A percentile compares a stretch with the other conserved stretches of the same genome.
Evolutionary conservation across 2,113 vertebrate species (phyloP).

Genomic region (Dicerorhinus sumatrensis): DNA sequence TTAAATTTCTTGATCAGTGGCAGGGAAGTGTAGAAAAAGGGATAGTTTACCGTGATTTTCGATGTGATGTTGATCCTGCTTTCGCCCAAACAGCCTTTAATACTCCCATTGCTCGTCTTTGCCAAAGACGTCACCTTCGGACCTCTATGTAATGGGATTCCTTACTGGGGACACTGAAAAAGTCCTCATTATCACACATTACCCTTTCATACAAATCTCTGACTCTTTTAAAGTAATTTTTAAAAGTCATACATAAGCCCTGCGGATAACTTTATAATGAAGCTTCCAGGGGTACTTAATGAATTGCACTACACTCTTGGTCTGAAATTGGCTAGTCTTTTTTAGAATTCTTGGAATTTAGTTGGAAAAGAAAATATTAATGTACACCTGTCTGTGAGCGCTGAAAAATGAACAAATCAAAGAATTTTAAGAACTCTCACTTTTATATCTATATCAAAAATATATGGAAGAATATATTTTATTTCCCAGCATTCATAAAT

Average conservation of each 20-base stretch:
- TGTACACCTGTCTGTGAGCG: neutral
- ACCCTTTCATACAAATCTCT: neutral
- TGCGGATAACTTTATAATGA: neutral
- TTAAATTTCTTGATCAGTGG: neutral
- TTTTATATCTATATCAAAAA: neutral
- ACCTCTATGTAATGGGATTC: rapidly evolving
- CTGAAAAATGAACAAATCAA: neutral
- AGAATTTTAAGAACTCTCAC: neutral
- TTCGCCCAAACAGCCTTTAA: rapidly evolving
- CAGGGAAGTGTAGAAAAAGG: neutral
- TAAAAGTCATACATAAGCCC: neutral
- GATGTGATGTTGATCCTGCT: rapidly evolving
- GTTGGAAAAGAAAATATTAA: neutral
- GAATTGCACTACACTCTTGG: neutral
- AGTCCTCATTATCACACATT: neutral
- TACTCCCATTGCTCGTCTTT: neutral
- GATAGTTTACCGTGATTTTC: neutral
- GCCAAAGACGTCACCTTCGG: rapidly evolving
- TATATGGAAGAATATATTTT: neutral
- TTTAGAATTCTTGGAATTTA: neutral
- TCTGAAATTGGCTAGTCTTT: neutral
- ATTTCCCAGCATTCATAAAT: neutral
- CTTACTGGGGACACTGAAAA: neutral
- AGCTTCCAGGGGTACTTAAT: neutral
- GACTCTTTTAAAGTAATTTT: neutral